A percentile compares a stretch with the other conserved stretches of the same genome.
These are phyloP conservation scores for Clostera curtula DNA, from an alignment of 2,888 invertebrate genomes.

Conservation along the genomic window DNA sequence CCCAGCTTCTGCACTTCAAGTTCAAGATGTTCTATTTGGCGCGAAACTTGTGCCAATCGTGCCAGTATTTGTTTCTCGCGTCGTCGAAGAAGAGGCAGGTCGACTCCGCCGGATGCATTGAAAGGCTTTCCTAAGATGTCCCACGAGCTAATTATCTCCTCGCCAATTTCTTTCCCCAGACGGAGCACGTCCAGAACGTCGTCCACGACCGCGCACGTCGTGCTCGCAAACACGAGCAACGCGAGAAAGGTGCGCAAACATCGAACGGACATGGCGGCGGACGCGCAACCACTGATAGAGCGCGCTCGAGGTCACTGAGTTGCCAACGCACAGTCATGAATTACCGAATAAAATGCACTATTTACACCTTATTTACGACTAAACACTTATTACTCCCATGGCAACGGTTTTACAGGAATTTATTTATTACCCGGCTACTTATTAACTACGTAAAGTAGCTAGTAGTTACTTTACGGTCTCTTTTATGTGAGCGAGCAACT, in stretches of 20 bases:
- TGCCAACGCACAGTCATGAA: slow-evolving; percentile 23
- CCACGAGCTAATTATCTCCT: slow-evolving; percentile 77
- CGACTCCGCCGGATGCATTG: slow-evolving; percentile 67
- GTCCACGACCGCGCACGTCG: slow-evolving; percentile 63
- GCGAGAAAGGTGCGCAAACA: slow-evolving; percentile 42
- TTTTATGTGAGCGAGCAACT: too few species aligned
- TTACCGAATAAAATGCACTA: too few species aligned
- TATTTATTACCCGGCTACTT: too few species aligned
- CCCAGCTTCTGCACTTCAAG: slow-evolving; percentile 40
- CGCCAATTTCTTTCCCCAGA: slow-evolving; percentile 75
- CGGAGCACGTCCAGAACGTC: slow-evolving; percentile 77
- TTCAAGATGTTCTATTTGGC: slow-evolving; percentile 47
- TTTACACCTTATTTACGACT: too few species aligned
- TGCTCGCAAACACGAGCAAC: slow-evolving; percentile 35
- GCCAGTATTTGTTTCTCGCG: slow-evolving; percentile 77
- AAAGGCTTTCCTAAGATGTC: slow-evolving; percentile 76
- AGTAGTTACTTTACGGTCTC: too few species aligned
- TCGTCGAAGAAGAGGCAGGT: slow-evolving; percentile 75
- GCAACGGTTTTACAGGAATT: too few species aligned
- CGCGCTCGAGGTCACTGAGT: slow-evolving; percentile 42
- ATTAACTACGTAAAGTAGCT: too few species aligned
- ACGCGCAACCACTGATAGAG: slow-evolving; percentile 46
- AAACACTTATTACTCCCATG: too few species aligned
- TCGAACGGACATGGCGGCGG: slow-evolving; percentile 53
- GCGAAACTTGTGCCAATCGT: slow-evolving; percentile 46